Conservation (phyloP, 2,888 invertebrate genomes). For the Gymnocheta viridis region DNA sequence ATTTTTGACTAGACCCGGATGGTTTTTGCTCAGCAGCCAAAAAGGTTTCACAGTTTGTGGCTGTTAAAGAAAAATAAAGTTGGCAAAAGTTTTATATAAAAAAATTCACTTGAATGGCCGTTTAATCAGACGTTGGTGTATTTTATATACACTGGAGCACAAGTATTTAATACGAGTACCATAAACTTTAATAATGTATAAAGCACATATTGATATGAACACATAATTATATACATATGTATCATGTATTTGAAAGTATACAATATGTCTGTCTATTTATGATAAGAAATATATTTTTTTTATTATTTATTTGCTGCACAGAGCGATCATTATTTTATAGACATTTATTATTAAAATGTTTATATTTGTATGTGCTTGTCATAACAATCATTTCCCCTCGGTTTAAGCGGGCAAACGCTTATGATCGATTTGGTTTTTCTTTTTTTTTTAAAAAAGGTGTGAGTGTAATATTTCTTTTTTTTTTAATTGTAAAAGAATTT, state of each 20-base stretch:
- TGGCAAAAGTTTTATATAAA: neutral
- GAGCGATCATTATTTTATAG: slow-evolving; percentile 14
- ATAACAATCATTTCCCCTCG: slow-evolving; percentile 63
- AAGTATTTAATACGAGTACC: neutral
- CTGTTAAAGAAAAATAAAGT: too few species aligned
- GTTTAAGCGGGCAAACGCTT: neutral
- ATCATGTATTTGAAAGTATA: neutral
- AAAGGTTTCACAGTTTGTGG: too few species aligned
- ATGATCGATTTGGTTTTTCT: slow-evolving; percentile 32
- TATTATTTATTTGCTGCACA: slow-evolving; percentile 40
- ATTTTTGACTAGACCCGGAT: too few species aligned
- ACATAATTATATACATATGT: neutral
- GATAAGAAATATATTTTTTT: slow-evolving; percentile 11
- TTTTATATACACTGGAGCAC: neutral
- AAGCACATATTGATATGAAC: neutral
- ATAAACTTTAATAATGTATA: slow-evolving; percentile 1
- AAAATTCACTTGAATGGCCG: neutral
- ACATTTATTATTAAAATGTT: slow-evolving; percentile 38
- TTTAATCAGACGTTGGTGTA: neutral
- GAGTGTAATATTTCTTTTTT: slow-evolving; percentile 5
- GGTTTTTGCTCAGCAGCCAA: too few species aligned
- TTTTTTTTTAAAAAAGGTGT: slow-evolving; percentile 18
- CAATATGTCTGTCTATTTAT: slow-evolving; percentile 25
- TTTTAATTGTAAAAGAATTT: slow-evolving; percentile 50
- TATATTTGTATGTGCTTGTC: slow-evolving; percentile 65